Evolutionary conservation across 2,888 invertebrate genomes (phyloP), one percentile per base, ranked within the genome.

Genomic region (Chesias legatella): DNA sequence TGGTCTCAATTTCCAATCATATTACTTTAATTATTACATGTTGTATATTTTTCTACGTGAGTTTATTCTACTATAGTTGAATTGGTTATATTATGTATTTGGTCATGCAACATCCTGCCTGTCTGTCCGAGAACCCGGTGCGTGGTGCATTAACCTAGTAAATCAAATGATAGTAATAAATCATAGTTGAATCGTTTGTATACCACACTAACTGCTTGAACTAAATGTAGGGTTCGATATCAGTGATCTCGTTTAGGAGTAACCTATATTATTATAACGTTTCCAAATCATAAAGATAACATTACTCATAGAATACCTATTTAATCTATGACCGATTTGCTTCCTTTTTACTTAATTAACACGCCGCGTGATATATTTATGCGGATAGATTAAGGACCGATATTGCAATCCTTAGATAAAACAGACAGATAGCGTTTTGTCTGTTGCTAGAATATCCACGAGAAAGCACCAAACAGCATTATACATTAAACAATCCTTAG

Each of bases 111-210:
- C 45, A 61, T 69, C 61, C 63, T 65, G 68, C 30, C 37, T 51
- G 50, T 56, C 43, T 58, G 60, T 40, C 53, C 33, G 32, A 37
- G 51, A 64, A 60, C 53, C 55, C 60, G 57, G 54, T 47, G 32
- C 21, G 28, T 22, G 60, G 66, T 67, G 56, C 72, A 61, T 60
- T 60, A 68, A 71, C 65, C 67, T 48, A 60, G 53, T 59, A 56
- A 62, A 52, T 66, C 51, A 53, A 63, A 53, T 63, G 49, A 53
- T 67, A 66, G 42, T 37, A 46, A 40, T 41, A 32, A 24, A 33
- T 17, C 24, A 34, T 41, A 13, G 43, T 45, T 42, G 29, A 39
- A 39, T 40, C 39, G 36, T 37, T 31, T 36, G 6, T 30, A 36
- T 13, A n/a, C n/a, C n/a, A n/a, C n/a, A 27, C 10, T 10, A 10